Percentiles rank a stretch among this genome's conserved stretches.
These are phyloP conservation scores for Formica exsecta DNA, from an alignment of 1,140 invertebrate genomes.

Conservation along the genomic window DNA sequence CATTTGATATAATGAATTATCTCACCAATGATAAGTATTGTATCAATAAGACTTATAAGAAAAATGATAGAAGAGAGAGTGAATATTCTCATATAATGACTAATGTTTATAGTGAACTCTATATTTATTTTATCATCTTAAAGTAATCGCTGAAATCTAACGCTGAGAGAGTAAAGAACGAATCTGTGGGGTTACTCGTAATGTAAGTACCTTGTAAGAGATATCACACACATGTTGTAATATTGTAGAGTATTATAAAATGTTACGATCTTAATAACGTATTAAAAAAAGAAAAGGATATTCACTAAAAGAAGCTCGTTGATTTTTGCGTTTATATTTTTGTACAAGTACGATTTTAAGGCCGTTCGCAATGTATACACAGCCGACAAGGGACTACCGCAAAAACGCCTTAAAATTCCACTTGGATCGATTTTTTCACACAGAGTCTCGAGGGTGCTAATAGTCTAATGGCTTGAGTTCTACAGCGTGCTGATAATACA, in stretches of 20 bases:
- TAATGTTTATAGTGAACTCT: conserved; percentile 41
- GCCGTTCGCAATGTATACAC: conserved; percentile 54
- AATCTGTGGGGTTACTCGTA: conserved; percentile 78
- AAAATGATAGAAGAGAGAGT: conserved; percentile 1
- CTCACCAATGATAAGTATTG: conserved; percentile 15
- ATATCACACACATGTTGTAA: conserved; percentile 83
- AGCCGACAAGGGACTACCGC: conserved; percentile 52
- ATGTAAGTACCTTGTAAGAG: conserved; percentile 80
- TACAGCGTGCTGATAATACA: conserved; percentile 56
- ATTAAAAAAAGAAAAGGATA: conserved; percentile 72
- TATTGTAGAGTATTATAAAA: conserved; percentile 81
- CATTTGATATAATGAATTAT: background rate
- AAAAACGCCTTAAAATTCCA: conserved; percentile 72
- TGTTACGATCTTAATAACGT: conserved; percentile 81
- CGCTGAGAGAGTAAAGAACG: conserved; percentile 72
- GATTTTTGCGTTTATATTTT: conserved; percentile 74
- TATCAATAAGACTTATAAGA: conserved; percentile 24
- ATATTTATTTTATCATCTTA: conserved; percentile 61
- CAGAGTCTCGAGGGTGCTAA: conserved; percentile 73
- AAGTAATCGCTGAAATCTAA: conserved; percentile 42
- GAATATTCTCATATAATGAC: conserved; percentile 16
- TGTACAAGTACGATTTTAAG: conserved; percentile 72
- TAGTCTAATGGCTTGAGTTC: conserved; percentile 60
- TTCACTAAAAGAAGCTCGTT: conserved; percentile 73
- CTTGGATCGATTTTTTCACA: conserved; percentile 65